Conservation (phyloP, 2,888 invertebrate species). For the Meteorus cinctellus region DNA sequence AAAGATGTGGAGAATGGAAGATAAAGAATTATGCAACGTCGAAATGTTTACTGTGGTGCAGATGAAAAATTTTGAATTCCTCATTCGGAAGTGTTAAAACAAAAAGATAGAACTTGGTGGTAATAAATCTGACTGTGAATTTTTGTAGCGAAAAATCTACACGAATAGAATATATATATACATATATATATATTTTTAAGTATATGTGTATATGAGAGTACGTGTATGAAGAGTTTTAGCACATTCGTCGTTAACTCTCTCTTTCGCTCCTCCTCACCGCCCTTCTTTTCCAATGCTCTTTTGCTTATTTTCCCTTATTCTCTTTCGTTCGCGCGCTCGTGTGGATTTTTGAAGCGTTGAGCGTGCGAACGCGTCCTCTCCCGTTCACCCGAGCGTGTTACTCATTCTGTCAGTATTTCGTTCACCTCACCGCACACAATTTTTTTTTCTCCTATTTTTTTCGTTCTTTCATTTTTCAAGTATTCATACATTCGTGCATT, state of each 20-base stretch:
- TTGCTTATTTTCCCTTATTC: not conserved
- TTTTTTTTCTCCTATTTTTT: conserved; percentile 21
- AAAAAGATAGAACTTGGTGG: conserved; percentile 3
- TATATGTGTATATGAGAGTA: not conserved
- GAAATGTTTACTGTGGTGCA: conserved; percentile 9
- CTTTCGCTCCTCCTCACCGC: not conserved
- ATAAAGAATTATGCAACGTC: conserved; percentile 11
- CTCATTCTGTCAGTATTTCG: conserved; percentile 42
- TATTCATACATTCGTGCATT: conserved; percentile 15
- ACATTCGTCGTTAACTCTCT: not conserved
- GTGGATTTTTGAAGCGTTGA: conserved; percentile 1
- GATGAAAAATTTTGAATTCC: conserved; percentile 20
- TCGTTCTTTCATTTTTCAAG: too few species aligned
- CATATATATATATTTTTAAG: not conserved
- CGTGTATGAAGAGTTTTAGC: not conserved
- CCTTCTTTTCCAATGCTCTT: not conserved
- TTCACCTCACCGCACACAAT: conserved; percentile 36
- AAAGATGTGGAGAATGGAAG: not conserved
- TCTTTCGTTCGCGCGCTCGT: not conserved
- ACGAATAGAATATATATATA: not conserved
- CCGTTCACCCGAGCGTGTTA: conserved; percentile 33
- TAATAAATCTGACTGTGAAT: conserved; percentile 17
- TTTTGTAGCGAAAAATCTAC: conserved; percentile 8
- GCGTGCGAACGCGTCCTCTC: conserved; percentile 26
- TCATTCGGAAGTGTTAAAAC: conserved; percentile 18